Evolutionary conservation across 2,888 invertebrate species (phyloP), one percentile per base, ranked within the genome.

Genomic region (Trachelus iudaicus): DNA sequence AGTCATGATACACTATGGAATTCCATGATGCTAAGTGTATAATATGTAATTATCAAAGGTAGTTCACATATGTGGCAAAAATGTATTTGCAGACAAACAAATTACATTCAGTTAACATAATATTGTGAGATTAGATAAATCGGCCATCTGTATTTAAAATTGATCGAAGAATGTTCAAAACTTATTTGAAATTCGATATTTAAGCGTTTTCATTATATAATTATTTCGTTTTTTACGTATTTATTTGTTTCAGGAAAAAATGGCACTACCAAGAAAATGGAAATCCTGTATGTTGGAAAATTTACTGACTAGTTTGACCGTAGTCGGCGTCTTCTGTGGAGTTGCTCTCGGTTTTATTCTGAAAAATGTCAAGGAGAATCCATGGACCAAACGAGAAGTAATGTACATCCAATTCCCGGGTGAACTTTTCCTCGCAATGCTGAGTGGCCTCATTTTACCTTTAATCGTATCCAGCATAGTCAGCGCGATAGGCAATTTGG

Each of bases 361-460:
- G 13, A 92, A 92, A 79, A 83, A 86, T 34, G 81, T 85, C 4
- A 91, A 88, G 12, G 81, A 86, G 3, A 90, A 86, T 74, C 87
- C 89, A 81, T 94, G 94, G 94, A 91, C 92, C 2, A 88, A 91
- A 71, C 89, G 96, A 75, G 94, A 95, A 85, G 92, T 95, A 71
- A 94, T 95, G 93, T 96, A 96, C 89, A 92, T 96, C 73, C 93
- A 94, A 83, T 95, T 95, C 88, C 92, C 94, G 3, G 96, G 96
- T 35, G 95, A 96, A 87, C 90, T 96, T 75, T 95, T 96, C 86
- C 93, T 96, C 83, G 92, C 95, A 81, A 95, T 96, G 94, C 92
- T 96, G 77, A 95, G 96, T 90, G 94, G 94, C 80, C 92, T 96
- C 79, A 96, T 96, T 85, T 91, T 96, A 75, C 96, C 96, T 1